phyloP scores from a whole-genome alignment of 2,797 vertebrate species.

The Ctenosaura bakeri region DNA sequence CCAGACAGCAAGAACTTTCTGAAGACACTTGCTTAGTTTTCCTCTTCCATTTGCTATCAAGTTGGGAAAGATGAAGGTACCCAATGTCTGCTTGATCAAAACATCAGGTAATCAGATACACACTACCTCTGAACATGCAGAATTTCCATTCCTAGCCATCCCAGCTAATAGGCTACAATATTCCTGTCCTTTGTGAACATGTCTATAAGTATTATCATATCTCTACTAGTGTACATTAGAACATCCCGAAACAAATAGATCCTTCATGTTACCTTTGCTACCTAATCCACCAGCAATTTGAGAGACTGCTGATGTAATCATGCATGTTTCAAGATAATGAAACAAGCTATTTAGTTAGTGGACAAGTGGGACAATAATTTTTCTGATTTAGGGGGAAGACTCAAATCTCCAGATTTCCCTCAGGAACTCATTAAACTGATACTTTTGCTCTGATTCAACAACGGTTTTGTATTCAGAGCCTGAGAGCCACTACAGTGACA shows the following conservation, averaged over 20 bases:
- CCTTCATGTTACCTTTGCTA: not conserved
- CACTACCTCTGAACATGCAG: not conserved
- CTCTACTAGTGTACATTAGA: not conserved
- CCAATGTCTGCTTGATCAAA: not conserved
- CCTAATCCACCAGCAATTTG: not conserved
- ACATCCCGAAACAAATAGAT: not conserved
- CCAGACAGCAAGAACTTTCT: not conserved
- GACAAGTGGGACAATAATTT: not conserved
- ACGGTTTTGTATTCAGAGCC: not conserved
- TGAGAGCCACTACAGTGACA: not conserved
- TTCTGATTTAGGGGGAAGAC: not conserved
- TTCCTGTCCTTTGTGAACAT: not conserved
- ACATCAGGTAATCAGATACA: not conserved
- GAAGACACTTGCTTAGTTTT: not conserved
- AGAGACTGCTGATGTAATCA: not conserved
- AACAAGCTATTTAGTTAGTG: not conserved
- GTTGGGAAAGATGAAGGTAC: not conserved
- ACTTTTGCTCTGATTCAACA: not conserved
- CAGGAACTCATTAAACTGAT: not conserved
- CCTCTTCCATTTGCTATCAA: not conserved
- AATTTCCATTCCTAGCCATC: not conserved
- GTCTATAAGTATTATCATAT: not conserved
- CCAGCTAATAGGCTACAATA: not conserved
- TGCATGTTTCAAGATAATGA: not conserved
- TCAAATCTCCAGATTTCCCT: not conserved